Evolutionary conservation across 2,888 invertebrate species (phyloP).

Genomic region (Mycogona germanica): DNA sequence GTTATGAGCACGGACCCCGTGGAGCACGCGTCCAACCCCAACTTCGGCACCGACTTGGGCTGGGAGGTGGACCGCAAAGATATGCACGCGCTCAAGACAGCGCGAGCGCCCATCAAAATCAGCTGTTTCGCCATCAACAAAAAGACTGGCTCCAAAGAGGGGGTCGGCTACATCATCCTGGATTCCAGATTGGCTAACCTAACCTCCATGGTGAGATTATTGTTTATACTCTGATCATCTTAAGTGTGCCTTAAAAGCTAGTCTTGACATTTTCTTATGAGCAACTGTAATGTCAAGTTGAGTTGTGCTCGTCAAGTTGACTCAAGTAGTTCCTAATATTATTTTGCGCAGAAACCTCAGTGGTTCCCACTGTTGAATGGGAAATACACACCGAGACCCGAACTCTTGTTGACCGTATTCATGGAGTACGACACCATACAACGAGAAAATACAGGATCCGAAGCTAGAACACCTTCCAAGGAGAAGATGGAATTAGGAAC

Average conservation of each 20-base stretch:
- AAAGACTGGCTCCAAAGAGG: constrained; percentile 31
- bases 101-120: constrained; percentile 36
- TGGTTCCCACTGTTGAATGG: constrained; percentile 36
- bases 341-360: constrained; percentile 27
- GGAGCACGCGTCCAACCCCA: constrained; percentile 32
- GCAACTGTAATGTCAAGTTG: too few species aligned
- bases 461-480: too few species aligned
- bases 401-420: not conserved
- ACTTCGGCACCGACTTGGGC: constrained; percentile 37
- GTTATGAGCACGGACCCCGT: constrained; percentile 36
- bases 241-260: too few species aligned
- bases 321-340: too few species aligned
- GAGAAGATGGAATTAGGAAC: too few species aligned
- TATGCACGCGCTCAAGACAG: constrained; percentile 35
- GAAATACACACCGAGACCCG: constrained; percentile 28
- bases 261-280: too few species aligned
- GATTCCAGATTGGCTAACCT: constrained; percentile 34
- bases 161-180: constrained; percentile 36
- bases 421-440: too few species aligned
- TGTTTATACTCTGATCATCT: too few species aligned
- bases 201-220: constrained; percentile 7
- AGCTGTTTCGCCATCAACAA: constrained; percentile 34
- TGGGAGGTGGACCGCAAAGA: constrained; percentile 38
- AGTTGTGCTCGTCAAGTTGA: too few species aligned
- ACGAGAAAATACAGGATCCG: too few species aligned